A percentile compares a stretch with the other conserved stretches of the same genome.
Evolutionary conservation across 2,888 invertebrate genomes (phyloP).

Genomic region (Deilephila elpenor): DNA sequence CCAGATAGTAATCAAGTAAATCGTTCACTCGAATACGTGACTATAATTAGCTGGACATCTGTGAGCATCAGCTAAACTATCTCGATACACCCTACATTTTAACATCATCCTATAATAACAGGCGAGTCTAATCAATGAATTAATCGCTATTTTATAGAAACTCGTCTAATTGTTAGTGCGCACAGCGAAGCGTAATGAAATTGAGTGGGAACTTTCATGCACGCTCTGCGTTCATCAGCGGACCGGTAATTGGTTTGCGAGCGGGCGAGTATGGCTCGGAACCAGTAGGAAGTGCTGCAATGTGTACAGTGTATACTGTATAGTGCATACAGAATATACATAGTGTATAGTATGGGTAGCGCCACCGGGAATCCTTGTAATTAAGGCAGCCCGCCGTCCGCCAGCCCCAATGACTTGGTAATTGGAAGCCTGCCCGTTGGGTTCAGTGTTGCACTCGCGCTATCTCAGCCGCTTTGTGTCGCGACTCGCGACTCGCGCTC

Average conservation of each 20-base stretch:
- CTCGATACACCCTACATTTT: conserved; percentile 24
- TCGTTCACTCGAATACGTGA: neutral
- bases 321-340: neutral
- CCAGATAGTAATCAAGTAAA: neutral
- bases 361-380: conserved; percentile 70
- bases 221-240: conserved; percentile 70
- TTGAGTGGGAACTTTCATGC: conserved; percentile 72
- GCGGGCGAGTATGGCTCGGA: conserved; percentile 60
- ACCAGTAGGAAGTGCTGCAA: conserved; percentile 49
- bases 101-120: conserved; percentile 30
- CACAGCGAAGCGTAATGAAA: conserved; percentile 70
- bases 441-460: conserved; percentile 47
- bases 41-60: conserved; percentile 2
- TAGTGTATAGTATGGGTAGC: conserved; percentile 44
- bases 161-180: conserved; percentile 67
- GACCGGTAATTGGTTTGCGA: conserved; percentile 77
- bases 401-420: conserved; percentile 48
- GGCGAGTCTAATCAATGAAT: conserved; percentile 57
- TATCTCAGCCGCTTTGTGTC: conserved; percentile 24
- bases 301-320: conserved; percentile 1
- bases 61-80: conserved; percentile 11
- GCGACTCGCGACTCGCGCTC: neutral
- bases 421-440: conserved; percentile 63
- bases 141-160: conserved; percentile 61
- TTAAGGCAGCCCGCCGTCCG: conserved; percentile 57